A percentile compares a stretch with the other conserved stretches of the same genome.
Evolutionary conservation across 2,113 vertebrate genomes (phyloP).

Genomic region (Epinephelus moara): DNA sequence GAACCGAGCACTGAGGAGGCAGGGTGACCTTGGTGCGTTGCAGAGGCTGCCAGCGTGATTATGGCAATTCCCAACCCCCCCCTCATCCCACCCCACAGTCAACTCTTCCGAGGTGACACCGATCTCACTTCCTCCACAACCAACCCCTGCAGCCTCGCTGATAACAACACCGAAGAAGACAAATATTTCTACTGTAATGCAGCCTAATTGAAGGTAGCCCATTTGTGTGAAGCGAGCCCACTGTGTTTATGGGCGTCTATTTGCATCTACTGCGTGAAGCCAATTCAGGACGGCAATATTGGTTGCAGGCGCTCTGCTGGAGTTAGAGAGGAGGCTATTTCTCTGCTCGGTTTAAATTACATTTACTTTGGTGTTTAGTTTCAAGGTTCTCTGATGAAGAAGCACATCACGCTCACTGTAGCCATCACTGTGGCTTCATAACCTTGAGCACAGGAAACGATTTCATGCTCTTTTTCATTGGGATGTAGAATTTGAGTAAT

Average conservation of each 20-base stretch:
- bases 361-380: slow-evolving; percentile 35
- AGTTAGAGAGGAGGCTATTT: slow-evolving; percentile 29
- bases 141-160: slow-evolving; percentile 24
- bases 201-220: slow-evolving; percentile 32
- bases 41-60: slow-evolving; percentile 68
- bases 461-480: slow-evolving; percentile 32
- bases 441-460: slow-evolving; percentile 55
- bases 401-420: slow-evolving; percentile 10
- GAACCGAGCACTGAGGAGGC: slow-evolving; percentile 47
- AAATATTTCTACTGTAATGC: slow-evolving; percentile 49
- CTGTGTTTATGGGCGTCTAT: slow-evolving; percentile 20
- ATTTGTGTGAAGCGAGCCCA: slow-evolving; percentile 8
- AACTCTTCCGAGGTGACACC: slow-evolving; percentile 60
- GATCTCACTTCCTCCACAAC: slow-evolving; percentile 56
- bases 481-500: slow-evolving; percentile 47
- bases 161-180: slow-evolving; percentile 35
- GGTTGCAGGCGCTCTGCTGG: slow-evolving; percentile 9
- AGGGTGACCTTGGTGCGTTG: slow-evolving; percentile 78
- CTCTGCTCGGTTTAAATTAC: slow-evolving; percentile 17
- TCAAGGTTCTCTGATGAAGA: slow-evolving; percentile 41
- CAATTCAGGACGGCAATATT: slow-evolving; percentile 18
- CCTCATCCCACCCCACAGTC: slow-evolving; percentile 41
- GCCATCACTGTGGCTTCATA: slow-evolving; percentile 27
- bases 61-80: slow-evolving; percentile 64
- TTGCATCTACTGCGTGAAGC: slow-evolving; percentile 19